These are phyloP conservation scores for Heptranchias perlo DNA, from an alignment of 2,113 vertebrate species.

Conservation along the genomic window DNA sequence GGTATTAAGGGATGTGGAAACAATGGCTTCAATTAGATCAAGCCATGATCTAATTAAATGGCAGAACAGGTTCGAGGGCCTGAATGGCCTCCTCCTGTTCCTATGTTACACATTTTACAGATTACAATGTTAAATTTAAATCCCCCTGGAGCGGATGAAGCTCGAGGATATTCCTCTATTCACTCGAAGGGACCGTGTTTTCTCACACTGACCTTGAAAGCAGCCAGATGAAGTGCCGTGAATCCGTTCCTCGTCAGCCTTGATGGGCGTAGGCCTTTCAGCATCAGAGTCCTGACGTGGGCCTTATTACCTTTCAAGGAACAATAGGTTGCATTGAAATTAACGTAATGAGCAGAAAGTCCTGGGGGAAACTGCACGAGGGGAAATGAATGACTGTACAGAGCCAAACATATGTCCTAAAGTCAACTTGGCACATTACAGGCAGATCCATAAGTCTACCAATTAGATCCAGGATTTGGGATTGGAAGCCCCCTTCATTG, in stretches of 20 bases:
- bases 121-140: not conserved
- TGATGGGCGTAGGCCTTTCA: constrained; percentile 86
- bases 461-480: constrained; percentile 32
- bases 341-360: not conserved
- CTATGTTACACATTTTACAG: not conserved
- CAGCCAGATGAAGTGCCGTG: constrained; percentile 83
- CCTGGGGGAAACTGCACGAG: not conserved
- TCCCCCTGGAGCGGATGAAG: not conserved
- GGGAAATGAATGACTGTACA: not conserved
- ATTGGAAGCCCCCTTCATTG: not conserved
- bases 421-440: not conserved
- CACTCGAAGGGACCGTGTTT: too few relatives aligned
- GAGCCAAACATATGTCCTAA: not conserved
- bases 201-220: constrained; percentile 68
- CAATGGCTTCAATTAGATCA: too few relatives aligned
- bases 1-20: not conserved
- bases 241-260: constrained; percentile 83
- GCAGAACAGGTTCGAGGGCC: not conserved
- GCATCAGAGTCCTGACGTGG: constrained; percentile 76
- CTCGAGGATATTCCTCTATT: not conserved
- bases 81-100: not conserved
- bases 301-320: constrained; percentile 69
- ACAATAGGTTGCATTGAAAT: not conserved
- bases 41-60: not conserved
- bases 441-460: constrained; percentile 31